Evolutionary conservation across 2,797 vertebrate species (phyloP).

Genomic region (Acipenser oxyrinchus): DNA sequence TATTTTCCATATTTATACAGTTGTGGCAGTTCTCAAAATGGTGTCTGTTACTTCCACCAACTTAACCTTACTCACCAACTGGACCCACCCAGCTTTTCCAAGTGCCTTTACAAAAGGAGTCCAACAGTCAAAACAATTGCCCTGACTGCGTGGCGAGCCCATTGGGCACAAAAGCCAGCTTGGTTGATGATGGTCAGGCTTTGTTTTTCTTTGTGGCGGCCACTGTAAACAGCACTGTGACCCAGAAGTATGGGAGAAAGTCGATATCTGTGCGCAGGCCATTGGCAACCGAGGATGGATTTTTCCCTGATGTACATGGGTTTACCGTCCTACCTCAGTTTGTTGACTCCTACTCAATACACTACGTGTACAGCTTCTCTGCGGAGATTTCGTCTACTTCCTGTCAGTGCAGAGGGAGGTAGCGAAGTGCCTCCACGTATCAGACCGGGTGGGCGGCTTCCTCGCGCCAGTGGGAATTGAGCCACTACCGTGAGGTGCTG

Average conservation of each 20-base stretch:
- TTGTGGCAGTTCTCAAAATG: conserved; percentile 74
- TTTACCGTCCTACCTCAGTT: conserved; percentile 72
- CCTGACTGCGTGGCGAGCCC: conserved; percentile 85
- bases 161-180: conserved; percentile 73
- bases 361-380: conserved; percentile 79
- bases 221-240: conserved; percentile 67
- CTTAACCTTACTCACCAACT: conserved; percentile 33
- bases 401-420: conserved; percentile 75
- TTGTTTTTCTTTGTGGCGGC: conserved; percentile 82
- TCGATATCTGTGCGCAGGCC: conserved; percentile 80
- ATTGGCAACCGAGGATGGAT: conserved; percentile 73
- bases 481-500: conserved; percentile 74
- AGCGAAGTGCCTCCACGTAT: conserved; percentile 46
- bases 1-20: conserved; percentile 74
- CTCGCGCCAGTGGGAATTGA: conserved; percentile 66
- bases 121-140: conserved; percentile 64
- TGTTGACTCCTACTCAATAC: conserved; percentile 65
- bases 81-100: conserved; percentile 42
- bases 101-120: conserved; percentile 68
- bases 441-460: conserved; percentile 83
- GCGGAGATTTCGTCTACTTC: conserved; percentile 76
- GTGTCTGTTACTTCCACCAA: conserved; percentile 78
- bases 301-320: conserved; percentile 57
- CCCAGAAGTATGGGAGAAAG: conserved; percentile 65
- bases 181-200: conserved; percentile 65